Evolutionary conservation across 1,140 invertebrate genomes (phyloP).

Genomic region (Galleria mellonella): DNA sequence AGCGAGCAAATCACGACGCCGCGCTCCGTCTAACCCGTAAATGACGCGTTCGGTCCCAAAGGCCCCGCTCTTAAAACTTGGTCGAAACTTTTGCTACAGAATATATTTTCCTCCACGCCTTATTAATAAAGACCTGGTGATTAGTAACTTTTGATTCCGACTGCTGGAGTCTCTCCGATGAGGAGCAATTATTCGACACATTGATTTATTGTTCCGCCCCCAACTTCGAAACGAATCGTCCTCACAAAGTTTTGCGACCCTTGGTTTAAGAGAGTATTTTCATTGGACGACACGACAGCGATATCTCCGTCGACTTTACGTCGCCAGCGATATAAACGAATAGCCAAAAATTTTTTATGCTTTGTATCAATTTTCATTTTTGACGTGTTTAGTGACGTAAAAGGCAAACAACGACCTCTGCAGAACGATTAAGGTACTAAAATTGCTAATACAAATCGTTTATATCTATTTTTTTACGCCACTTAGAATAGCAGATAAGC

Average conservation of each 20-base stretch:
- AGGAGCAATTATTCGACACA: slow-evolving; percentile 58
- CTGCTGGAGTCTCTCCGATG: slow-evolving; percentile 29
- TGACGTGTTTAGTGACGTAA: too few species aligned
- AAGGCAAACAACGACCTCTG: too few species aligned
- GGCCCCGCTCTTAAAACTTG: not conserved
- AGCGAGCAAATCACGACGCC: too few species aligned
- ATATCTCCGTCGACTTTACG: too few species aligned
- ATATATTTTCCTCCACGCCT: slow-evolving; percentile 29
- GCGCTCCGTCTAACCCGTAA: slow-evolving; percentile 7
- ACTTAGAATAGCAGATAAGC: too few species aligned
- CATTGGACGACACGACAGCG: too few species aligned
- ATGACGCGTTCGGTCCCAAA: slow-evolving; percentile 13
- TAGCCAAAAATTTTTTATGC: too few species aligned
- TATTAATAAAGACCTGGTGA: slow-evolving; percentile 53
- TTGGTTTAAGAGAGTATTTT: slow-evolving; percentile 10
- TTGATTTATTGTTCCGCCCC: slow-evolving; percentile 61
- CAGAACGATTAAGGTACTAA: too few species aligned
- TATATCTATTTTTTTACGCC: too few species aligned
- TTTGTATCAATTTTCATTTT: too few species aligned
- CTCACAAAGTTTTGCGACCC: slow-evolving; percentile 14
- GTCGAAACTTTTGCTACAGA: slow-evolving; percentile 20
- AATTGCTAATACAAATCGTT: too few species aligned
- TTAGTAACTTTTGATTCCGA: slow-evolving; percentile 63
- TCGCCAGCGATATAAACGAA: too few species aligned
- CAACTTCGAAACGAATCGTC: slow-evolving; percentile 31